Base-by-base conservation (phyloP, 2,888 invertebrate genomes). In the Bombylius major region DNA sequence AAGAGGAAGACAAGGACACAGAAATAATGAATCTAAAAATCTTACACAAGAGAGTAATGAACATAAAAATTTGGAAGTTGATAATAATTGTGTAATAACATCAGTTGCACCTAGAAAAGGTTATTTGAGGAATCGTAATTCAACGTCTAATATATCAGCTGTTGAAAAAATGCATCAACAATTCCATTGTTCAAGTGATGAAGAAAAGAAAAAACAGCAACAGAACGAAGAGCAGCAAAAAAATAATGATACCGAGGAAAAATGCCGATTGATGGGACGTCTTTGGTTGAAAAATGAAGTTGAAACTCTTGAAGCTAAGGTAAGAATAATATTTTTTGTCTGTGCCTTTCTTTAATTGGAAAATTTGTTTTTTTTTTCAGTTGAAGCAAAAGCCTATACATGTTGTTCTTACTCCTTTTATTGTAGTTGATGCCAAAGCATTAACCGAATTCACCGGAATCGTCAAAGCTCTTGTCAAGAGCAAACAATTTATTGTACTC, bases 271-370 rank as follows among this genome's bases (percentile, higher is more conserved):
- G 54, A 88, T 95, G 82, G 94, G 94, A 4, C 87, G 87, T 64
- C 77, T 95, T 56, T 92, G 95, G 89, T 76, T 96, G 55, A 84
- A 85, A 64, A 88, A 91, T 7, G 93, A 91, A 70, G 93, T 95
- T 23, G 82, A 85, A 49, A 88, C 90, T 60, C 73, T 95, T 60
- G 94, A 95, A 73, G 86, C 79, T 61, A 80, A 83, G 63, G 82
- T 86, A 13, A 78, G 78, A 42, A 4, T 11, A 5, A 42, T 42
- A 6, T 50, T 5, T 13, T 4, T 45, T 5, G 6, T 36, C 3
- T 47, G 9, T 32, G 42, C 5, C 2, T 58, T 48, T 5, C 33
- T 33, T 51, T 39, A 49, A 44, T 23, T 47, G 5, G 6, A n/a
- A 31, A 9, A 5, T 23, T 13, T 49, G 13, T 50, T 7, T 47